Percentiles rank a stretch among this genome's conserved stretches.
phyloP scores from a whole-genome alignment of 2,113 vertebrate species.

The Okapia johnstoni region DNA sequence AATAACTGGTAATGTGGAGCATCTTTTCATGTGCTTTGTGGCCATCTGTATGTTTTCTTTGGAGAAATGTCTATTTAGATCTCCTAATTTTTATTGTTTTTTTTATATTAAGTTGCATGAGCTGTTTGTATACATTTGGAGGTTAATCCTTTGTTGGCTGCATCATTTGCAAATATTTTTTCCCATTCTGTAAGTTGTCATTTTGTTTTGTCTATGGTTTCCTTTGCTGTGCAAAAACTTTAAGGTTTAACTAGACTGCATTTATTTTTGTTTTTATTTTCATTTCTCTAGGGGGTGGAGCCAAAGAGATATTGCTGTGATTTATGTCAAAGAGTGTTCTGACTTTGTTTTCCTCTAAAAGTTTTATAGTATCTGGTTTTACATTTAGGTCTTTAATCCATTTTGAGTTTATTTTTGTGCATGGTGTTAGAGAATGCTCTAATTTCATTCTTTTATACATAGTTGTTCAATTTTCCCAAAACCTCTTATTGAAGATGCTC shows the following conservation, averaged over 20 bases:
- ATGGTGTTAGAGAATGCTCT: neutral
- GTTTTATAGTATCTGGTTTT: neutral
- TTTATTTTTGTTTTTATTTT: neutral
- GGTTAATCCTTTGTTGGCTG: neutral
- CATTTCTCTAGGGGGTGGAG: neutral
- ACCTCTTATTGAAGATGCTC: neutral
- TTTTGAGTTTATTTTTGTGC: neutral
- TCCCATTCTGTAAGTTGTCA: neutral
- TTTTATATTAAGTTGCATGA: neutral
- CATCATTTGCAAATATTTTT: neutral
- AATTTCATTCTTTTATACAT: neutral
- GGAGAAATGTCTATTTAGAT: neutral
- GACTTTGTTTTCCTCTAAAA: neutral
- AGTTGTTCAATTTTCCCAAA: neutral
- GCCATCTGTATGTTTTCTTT: neutral
- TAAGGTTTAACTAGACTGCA: neutral
- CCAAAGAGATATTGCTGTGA: neutral
- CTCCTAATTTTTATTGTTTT: neutral
- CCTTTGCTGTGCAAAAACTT: neutral
- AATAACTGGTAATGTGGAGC: neutral
- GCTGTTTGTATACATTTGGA: neutral
- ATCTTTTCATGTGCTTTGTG: neutral
- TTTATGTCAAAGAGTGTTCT: neutral
- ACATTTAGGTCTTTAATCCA: neutral
- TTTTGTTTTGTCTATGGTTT: neutral